Conservation (phyloP, 1,140 invertebrate genomes). For the Bombus pyrosoma region DNA sequence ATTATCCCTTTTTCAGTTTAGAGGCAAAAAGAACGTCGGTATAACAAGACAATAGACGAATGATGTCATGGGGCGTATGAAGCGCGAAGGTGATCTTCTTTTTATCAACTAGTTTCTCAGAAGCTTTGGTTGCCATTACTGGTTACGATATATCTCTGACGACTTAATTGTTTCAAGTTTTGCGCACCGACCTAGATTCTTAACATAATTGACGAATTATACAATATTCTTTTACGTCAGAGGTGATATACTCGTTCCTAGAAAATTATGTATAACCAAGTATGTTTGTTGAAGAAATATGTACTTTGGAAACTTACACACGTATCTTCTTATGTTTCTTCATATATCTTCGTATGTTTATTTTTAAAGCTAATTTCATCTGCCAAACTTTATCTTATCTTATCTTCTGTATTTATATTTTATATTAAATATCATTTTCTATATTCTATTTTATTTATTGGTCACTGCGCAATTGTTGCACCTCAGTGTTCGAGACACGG, state of each 20-base stretch:
- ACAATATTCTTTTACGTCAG: background rate
- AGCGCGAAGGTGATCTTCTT: background rate
- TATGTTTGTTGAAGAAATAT: background rate
- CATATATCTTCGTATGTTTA: no score
- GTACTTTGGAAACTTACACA: no score
- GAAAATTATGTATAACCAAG: background rate
- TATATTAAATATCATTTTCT: no score
- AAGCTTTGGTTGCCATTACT: background rate
- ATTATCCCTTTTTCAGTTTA: conserved; percentile 6
- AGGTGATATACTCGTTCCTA: background rate
- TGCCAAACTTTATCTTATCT: no score
- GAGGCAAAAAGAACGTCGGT: background rate
- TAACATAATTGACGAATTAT: background rate
- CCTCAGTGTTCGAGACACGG: background rate
- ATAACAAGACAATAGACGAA: background rate
- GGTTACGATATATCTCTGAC: background rate
- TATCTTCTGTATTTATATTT: no score
- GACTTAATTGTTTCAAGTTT: background rate
- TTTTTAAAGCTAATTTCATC: no score
- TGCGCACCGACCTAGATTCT: background rate
- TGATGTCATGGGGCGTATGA: background rate
- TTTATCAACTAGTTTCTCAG: background rate
- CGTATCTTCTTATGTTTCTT: no score
- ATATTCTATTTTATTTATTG: no score
- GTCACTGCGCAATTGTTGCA: background rate